Base-by-base conservation (phyloP, 2,888 invertebrate genomes). In the Dicycla oo region DNA sequence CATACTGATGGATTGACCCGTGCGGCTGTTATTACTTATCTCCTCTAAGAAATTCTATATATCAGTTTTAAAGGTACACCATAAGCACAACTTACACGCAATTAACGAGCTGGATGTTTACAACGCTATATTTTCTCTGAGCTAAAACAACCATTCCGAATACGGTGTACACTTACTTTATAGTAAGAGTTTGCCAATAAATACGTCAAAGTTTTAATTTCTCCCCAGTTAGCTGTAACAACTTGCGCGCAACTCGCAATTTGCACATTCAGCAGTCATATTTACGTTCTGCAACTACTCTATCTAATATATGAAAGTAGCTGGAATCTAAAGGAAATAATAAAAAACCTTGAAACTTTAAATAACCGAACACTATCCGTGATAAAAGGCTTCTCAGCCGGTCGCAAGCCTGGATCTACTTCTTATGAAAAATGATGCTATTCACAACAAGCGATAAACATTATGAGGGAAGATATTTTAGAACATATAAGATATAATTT, bases 361-460 rank as follows among this genome's bases (percentile, higher is more conserved):
- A 88, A 88, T 87, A 88, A 64, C 67, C 61, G 74, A 82, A 73
- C 74, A 70, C 80, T 84, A 76, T 82, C 72, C 57, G 67, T 68
- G 78, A 82, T 83, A 86, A 88, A 88, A 82, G 90, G 90, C 86
- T 90, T 91, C 89, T 90, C 79, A 90, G 89, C 86, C 85, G 75
- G 73, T 75, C 76, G 56, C 86, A 88, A 89, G 91, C 89, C 74
- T 85, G 69, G 68, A 77, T 66, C 69, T 85, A 84, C 78, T 85
- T 84, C 83, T 83, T 82, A 62, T 78, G 81, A 83, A 82, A 86
- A 80, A 82, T 80, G 64, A 57, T 81, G 75, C 63, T 70, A 71
- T 80, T 70, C 51, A 64, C 63, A 72, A 72, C 63, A 67, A 73
- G 53, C 72, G 73, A 79, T 40, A 65, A 60, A 70, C 23, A 45